Conservation (phyloP, 2,797 vertebrate species). For the Salmo trutta region DNA sequence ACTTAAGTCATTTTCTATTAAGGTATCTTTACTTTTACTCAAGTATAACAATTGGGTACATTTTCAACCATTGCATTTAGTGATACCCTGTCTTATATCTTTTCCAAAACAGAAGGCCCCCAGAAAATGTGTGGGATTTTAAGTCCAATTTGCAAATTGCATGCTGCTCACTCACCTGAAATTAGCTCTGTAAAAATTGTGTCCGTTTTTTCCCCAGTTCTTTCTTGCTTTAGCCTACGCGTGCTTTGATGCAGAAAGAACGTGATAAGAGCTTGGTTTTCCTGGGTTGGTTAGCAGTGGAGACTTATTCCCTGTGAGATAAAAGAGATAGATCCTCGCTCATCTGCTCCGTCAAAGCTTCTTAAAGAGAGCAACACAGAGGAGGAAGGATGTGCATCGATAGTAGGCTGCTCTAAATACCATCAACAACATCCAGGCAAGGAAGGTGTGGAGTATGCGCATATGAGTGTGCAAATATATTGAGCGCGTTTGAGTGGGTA, state of each 20-base stretch:
- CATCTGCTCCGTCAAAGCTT: slow-evolving; percentile 69
- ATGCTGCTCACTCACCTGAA: slow-evolving; percentile 61
- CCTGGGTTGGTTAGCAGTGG: slow-evolving; percentile 3
- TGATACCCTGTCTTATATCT: too few relatives aligned
- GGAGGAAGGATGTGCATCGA: slow-evolving; percentile 54
- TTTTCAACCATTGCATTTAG: neutral
- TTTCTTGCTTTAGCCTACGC: neutral
- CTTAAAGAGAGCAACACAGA: slow-evolving; percentile 59
- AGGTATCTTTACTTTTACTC: too few relatives aligned
- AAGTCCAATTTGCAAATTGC: neutral
- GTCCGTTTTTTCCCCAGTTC: slow-evolving; percentile 9
- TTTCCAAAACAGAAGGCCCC: neutral
- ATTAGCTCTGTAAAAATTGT: slow-evolving; percentile 34
- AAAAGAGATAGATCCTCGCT: slow-evolving; percentile 53
- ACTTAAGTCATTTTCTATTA: too few relatives aligned
- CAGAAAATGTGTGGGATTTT: neutral
- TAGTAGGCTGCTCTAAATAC: slow-evolving; percentile 52
- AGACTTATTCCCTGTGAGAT: slow-evolving; percentile 35
- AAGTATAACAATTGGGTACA: too few relatives aligned
- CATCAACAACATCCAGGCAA: slow-evolving; percentile 47
- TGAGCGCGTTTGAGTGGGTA: neutral
- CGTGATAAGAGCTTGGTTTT: neutral
- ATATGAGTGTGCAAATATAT: neutral
- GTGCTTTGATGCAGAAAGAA: neutral
- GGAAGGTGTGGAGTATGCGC: slow-evolving; percentile 31